Base-by-base conservation (phyloP, 2,113 vertebrate species). In the Neodontobutis hainanensis region DNA sequence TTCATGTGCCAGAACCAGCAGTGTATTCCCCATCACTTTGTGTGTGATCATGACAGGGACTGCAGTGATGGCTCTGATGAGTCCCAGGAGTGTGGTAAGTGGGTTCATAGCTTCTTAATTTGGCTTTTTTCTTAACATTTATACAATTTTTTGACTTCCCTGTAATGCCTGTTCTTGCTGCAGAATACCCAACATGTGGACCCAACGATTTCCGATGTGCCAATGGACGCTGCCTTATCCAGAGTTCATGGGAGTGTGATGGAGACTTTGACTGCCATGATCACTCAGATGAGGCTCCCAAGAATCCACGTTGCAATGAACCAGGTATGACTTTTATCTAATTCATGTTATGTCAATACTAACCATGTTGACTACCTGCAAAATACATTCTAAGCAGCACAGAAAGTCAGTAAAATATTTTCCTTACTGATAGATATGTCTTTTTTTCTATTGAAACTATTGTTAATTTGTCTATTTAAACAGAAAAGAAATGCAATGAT, bases 191-290 rank as follows among this genome's bases (percentile, higher is more conserved):
- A 0, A 95, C 95, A 0, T 99, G 97, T 0, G 91, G 95, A 53
- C 87, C 94, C 56, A 92, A 78, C 0, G 95, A 98, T 89, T 99
- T 99, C 92, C 96, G 93, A 81, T 99, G 97, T 0, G 94, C 94
- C 70, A 98, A 97, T 0, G 97, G 97, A 27, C 95, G 96, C 81
- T 99, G 97, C 66, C 93, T 99, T 77, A 94, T 94, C 86, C 94
- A 95, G 75, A 92, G 90, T 42, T 92, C 94, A 34, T 98, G 96
- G 96, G 95, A 96, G 32, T 98, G 97, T 0, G 97, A 98, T 0
- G 96, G 97, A 0, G 96, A 98, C 45, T 97, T 95, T 0, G 97
- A 98, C 87, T 98, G 97, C 70, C 96, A 98, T 0, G 97, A 99
- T 85, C 94, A 91, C 36, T 98, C 97, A 0, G 97, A 99, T 0